These are phyloP conservation scores for Conus ventricosus DNA, from an alignment of 1,140 invertebrate species.

Conservation along the genomic window DNA sequence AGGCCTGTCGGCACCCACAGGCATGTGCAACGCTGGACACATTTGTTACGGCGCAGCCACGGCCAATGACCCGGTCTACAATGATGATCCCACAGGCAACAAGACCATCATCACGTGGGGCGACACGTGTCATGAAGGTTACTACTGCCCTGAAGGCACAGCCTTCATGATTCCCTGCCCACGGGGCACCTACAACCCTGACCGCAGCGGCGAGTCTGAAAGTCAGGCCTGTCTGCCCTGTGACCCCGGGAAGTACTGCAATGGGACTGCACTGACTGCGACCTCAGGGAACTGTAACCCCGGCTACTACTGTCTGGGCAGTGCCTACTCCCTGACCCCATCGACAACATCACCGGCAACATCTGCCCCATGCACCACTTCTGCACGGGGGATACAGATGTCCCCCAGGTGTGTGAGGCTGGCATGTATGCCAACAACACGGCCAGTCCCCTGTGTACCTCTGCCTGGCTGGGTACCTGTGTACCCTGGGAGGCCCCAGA, in stretches of 20 bases:
- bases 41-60: slow-evolving; percentile 68
- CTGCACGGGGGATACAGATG: slow-evolving; percentile 57
- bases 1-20: slow-evolving; percentile 60
- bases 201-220: slow-evolving; percentile 56
- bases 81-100: slow-evolving; percentile 64
- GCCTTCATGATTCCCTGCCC: slow-evolving; percentile 67
- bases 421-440: slow-evolving; percentile 69
- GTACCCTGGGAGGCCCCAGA: slow-evolving; percentile 57
- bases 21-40: slow-evolving; percentile 68
- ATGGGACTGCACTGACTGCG: slow-evolving; percentile 60
- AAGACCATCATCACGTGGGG: slow-evolving; percentile 68
- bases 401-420: slow-evolving; percentile 56
- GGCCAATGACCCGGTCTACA: slow-evolving; percentile 68
- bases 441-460: slow-evolving; percentile 61
- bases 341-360: slow-evolving; percentile 60
- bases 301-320: slow-evolving; percentile 68
- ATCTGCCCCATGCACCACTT: slow-evolving; percentile 68
- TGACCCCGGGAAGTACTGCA: slow-evolving; percentile 70
- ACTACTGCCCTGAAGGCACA: slow-evolving; percentile 48
- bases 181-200: slow-evolving; percentile 67
- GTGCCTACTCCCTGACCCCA: slow-evolving; percentile 61
- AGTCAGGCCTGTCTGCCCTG: slow-evolving; percentile 61
- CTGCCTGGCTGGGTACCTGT: slow-evolving; percentile 66
- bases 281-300: slow-evolving; percentile 61
- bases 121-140: slow-evolving; percentile 66